These are phyloP conservation scores for Galemys pyrenaicus DNA, from an alignment of 2,113 vertebrate genomes.

Conservation along the genomic window DNA sequence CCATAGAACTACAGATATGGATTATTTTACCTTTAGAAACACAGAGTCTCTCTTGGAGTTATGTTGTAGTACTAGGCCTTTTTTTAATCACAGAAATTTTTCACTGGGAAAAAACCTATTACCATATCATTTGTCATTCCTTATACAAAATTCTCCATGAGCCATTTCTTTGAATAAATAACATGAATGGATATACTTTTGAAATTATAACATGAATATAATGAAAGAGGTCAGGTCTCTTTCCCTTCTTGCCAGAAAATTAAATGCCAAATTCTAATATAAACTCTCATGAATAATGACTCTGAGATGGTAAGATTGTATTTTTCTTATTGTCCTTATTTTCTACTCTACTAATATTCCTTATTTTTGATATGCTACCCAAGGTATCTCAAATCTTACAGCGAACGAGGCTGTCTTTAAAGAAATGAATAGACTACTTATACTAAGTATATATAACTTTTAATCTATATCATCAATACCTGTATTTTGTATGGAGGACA, in stretches of 20 bases:
- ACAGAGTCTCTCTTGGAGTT: neutral
- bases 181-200: neutral
- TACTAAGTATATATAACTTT: neutral
- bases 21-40: neutral
- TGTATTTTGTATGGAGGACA: neutral
- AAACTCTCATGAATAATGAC: neutral
- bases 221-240: neutral
- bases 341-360: neutral
- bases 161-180: neutral
- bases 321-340: neutral
- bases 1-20: neutral
- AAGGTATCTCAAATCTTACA: neutral
- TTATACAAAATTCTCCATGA: neutral
- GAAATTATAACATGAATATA: neutral
- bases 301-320: neutral
- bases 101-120: neutral
- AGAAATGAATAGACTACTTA: neutral
- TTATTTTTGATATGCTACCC: neutral
- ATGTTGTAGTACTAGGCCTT: neutral
- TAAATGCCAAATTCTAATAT: neutral
- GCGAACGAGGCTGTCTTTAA: neutral
- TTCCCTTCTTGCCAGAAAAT: neutral
- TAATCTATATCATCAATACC: neutral
- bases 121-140: neutral
- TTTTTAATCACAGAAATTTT: neutral